Evolutionary conservation across 2,797 vertebrate species (phyloP).

Genomic region (Philypnodon macrostomus): DNA sequence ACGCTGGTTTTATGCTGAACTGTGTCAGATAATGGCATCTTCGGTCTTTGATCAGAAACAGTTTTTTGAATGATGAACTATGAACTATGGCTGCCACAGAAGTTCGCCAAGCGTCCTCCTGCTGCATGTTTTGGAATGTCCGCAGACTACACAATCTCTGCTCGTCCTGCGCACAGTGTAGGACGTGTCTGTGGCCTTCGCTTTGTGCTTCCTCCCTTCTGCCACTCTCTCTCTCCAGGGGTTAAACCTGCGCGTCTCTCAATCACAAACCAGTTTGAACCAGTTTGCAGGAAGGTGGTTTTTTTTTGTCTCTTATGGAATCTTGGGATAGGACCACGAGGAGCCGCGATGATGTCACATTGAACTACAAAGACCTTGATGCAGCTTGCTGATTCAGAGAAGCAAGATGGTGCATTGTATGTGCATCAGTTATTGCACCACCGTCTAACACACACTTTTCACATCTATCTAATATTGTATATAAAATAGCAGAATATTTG

Average conservation of each 20-base stretch:
- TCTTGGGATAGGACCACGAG: constrained; percentile 88
- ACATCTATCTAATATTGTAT: background rate
- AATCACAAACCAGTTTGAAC: constrained; percentile 84
- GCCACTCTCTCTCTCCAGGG: constrained; percentile 70
- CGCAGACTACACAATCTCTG: constrained; percentile 29
- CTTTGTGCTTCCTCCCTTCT: constrained; percentile 21
- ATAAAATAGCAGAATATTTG: background rate
- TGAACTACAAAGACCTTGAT: constrained; percentile 78
- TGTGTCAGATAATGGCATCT: background rate
- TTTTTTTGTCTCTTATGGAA: constrained; percentile 83
- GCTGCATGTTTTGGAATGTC: constrained; percentile 39
- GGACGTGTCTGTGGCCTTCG: constrained; percentile 21
- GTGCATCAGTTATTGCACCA: background rate
- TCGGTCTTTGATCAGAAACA: background rate
- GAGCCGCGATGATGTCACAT: constrained; percentile 83
- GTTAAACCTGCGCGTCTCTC: constrained; percentile 81
- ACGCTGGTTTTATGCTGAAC: constrained; percentile 3
- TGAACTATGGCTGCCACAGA: constrained; percentile 11
- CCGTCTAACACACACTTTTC: background rate
- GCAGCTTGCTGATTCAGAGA: constrained; percentile 67
- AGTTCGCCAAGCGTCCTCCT: constrained; percentile 12
- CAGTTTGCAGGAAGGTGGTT: constrained; percentile 84
- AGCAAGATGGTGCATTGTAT: constrained; percentile 14
- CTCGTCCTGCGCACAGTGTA: constrained; percentile 29
- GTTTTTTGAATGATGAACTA: background rate